A percentile compares a stretch with the other conserved stretches of the same genome.
Evolutionary conservation across 2,113 vertebrate species (phyloP).

Genomic region (Laticauda laticaudata): DNA sequence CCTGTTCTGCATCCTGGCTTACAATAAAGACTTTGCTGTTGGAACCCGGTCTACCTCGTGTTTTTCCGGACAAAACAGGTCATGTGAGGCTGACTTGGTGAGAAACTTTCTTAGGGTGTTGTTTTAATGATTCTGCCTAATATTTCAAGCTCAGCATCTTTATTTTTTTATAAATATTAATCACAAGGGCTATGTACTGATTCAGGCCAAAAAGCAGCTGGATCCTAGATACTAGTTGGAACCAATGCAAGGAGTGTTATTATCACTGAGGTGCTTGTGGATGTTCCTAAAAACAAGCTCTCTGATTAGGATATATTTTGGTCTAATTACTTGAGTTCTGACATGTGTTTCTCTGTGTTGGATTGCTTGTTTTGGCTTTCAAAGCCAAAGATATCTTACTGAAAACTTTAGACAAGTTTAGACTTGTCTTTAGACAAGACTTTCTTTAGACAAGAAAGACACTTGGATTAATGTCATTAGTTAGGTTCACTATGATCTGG

Average conservation of each 20-base stretch:
- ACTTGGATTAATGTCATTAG: slow-evolving; percentile 15
- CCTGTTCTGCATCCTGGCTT: too few species aligned
- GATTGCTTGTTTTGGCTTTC: neutral
- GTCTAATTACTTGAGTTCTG: neutral
- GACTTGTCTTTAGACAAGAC: too few species aligned
- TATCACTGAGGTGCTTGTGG: neutral
- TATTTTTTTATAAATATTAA: neutral
- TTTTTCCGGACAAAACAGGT: too few species aligned
- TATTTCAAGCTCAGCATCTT: neutral
- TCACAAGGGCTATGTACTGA: neutral
- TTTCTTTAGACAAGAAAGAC: neutral
- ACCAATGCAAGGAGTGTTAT: neutral
- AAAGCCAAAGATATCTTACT: neutral
- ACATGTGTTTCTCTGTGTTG: neutral
- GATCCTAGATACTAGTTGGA: neutral
- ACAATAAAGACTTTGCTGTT: too few species aligned
- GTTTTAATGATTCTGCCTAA: neutral
- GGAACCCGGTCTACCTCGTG: too few species aligned
- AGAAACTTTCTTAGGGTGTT: neutral
- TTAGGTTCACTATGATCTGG: neutral
- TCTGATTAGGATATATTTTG: neutral
- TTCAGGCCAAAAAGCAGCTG: neutral
- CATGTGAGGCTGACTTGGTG: neutral
- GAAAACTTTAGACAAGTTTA: neutral
- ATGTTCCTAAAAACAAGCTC: neutral